Percentiles rank a stretch among this genome's conserved stretches.
These are phyloP conservation scores for Thaumatotibia leucotreta DNA, from an alignment of 1,140 invertebrate species.

Conservation along the genomic window DNA sequence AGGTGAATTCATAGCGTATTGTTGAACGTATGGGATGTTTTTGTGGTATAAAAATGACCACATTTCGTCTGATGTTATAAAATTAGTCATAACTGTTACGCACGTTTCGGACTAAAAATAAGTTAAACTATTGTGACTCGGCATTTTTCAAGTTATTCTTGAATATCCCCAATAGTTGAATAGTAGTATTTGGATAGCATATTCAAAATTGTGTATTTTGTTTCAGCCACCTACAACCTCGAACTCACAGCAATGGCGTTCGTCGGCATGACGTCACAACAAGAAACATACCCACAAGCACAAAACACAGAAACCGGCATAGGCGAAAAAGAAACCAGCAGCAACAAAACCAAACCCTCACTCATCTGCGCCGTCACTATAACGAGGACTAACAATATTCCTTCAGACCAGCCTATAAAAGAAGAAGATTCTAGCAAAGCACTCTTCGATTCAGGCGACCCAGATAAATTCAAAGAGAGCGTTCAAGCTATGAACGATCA, in stretches of 20 bases:
- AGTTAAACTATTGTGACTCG: not conserved
- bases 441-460: constrained; percentile 52
- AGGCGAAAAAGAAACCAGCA: constrained; percentile 47
- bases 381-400: constrained; percentile 41
- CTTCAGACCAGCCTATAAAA: constrained; percentile 51
- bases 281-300: constrained; percentile 48
- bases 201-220: constrained; percentile 26
- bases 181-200: too few species aligned
- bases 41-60: too few species aligned
- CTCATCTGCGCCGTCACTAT: constrained; percentile 60
- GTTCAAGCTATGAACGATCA: constrained; percentile 74
- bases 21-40: too few species aligned
- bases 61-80: too few species aligned
- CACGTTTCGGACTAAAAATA: too few species aligned
- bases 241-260: constrained; percentile 66
- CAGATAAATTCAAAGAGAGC: constrained; percentile 53
- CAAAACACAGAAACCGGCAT: constrained; percentile 41
- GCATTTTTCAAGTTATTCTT: too few species aligned
- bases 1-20: too few species aligned
- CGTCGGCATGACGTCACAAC: constrained; percentile 57
- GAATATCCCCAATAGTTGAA: too few species aligned
- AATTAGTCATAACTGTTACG: too few species aligned
- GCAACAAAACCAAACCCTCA: constrained; percentile 53
- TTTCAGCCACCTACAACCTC: constrained; percentile 51
- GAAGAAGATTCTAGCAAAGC: constrained; percentile 58